Percentiles rank a stretch among this genome's conserved stretches.
Conservation (phyloP, 2,888 invertebrate genomes). For the Harpalus rufipes region DNA sequence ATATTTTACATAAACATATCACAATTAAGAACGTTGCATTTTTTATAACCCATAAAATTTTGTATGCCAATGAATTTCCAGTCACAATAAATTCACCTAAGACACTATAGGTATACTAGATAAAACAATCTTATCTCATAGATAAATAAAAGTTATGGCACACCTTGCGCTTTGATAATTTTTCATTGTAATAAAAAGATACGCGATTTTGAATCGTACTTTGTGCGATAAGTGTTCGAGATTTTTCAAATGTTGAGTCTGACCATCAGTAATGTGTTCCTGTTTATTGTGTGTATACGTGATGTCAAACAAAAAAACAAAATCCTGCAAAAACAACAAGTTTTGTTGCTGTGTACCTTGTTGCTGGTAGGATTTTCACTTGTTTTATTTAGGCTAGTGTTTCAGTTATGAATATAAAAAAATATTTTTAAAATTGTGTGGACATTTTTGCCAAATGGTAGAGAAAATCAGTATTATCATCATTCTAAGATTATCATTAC, state of each 20-base stretch:
- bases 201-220: constrained; percentile 30
- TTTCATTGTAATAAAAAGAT: constrained; percentile 30
- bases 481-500: too few species aligned
- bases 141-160: constrained; percentile 49
- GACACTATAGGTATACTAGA: not conserved
- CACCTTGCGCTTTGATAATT: constrained; percentile 28
- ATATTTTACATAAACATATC: too few species aligned
- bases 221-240: constrained; percentile 38
- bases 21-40: too few species aligned
- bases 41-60: not conserved
- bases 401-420: not conserved
- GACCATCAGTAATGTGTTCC: constrained; percentile 52
- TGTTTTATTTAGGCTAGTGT: not conserved
- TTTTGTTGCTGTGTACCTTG: constrained; percentile 46
- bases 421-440: not conserved
- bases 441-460: too few species aligned
- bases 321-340: constrained; percentile 22
- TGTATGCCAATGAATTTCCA: not conserved
- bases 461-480: too few species aligned
- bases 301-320: constrained; percentile 28
- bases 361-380: constrained; percentile 27
- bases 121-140: constrained; percentile 49
- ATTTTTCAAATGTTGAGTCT: constrained; percentile 23
- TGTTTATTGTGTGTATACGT: constrained; percentile 60
- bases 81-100: not conserved